Base-by-base conservation (phyloP, 2,113 vertebrate species). In the Girardinichthys multiradiatus region DNA sequence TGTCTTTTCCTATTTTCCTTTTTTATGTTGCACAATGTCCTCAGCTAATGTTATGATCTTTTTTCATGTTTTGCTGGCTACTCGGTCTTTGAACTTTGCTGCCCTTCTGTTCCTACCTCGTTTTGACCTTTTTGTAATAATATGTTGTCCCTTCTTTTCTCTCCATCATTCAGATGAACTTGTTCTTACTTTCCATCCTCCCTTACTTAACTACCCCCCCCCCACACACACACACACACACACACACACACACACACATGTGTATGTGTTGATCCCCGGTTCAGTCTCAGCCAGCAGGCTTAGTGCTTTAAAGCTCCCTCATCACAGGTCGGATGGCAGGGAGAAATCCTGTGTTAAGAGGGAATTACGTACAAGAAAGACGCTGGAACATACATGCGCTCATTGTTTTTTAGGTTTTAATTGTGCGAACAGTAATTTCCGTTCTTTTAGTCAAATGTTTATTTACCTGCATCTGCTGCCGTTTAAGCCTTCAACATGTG, bases 271-370 rank as follows among this genome's bases (percentile, higher is more conserved):
- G 89, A 91, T 91, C 85, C 82, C 85, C 28, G 76, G 80, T 92
- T 90, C 85, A 91, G 84, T 82, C 86, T 84, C 76, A 77, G 89
- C 77, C 79, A 76, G 85, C 75, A 79, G 80, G 86, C 89, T 90
- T 86, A 90, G 90, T 2, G 48, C 75, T 70, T 71, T 88, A 89
- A 90, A 90, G 87, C 89, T 84, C 73, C 83, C 82, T 73, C 81
- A 57, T 67, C 11, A 57, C 87, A 77, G 87, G 83, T 70, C 62
- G 48, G 83, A 54, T 86, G 81, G 83, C 79, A 51, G 78, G 59
- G 74, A 89, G 85, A 90, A 86, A 88, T 90, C 88, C 82, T 26
- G 45, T 14, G 21, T 85, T 89, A 84, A 92, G 83, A 83, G 80
- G 88, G 89, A 91, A 89, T 90, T 88, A 90, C 83, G 84, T 60